Evolutionary conservation across 2,888 invertebrate genomes (phyloP), one percentile per base, ranked within the genome.

Genomic region (Ceraclea dissimilis): DNA sequence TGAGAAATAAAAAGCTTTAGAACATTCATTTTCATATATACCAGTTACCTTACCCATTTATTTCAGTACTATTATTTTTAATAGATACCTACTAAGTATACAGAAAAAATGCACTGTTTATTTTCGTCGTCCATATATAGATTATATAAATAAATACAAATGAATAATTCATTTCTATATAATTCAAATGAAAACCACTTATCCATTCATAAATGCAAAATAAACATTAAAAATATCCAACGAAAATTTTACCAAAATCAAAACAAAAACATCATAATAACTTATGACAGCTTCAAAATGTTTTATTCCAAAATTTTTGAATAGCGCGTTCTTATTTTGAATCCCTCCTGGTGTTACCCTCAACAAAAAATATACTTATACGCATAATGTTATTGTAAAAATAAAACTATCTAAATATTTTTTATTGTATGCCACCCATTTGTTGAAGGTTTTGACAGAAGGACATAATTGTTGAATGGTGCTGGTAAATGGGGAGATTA

Each of bases 291-390:
- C 13, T 39, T 39, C 39, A 4, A 39, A 39, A 39, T 39, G 39
- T 39, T 39, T 39, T 13, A 5, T 8, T 31, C 13, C 39, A 39
- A 39, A 4, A 8, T n/a, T n/a, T 26, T 26, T 26, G n/a, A n/a
- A n/a, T n/a, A n/a, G n/a, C n/a, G n/a, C n/a, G n/a, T 39, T n/a
- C 5, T 39, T 8, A 39, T 39, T 39, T 47, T 49, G 46, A 20
- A 51, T 31, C 49, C 54, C 58, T 58, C 18, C 58, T 58, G 58
- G 58, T 51, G 33, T 58, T 58, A 58, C 58, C 47, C 58, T 13
- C 33, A 46, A 26, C 47, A 47, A 4, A 20, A 47, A 20, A 47
- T 39, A 10, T 26, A 26, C 10, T 26, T 26, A 47, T 39, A n/a
- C n/a, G 31, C 31, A 31, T 31, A 39, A 39, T 39, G 39, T 39